Evolutionary conservation across 2,888 invertebrate species (phyloP).

Genomic region (Acanthoscelides obtectus): DNA sequence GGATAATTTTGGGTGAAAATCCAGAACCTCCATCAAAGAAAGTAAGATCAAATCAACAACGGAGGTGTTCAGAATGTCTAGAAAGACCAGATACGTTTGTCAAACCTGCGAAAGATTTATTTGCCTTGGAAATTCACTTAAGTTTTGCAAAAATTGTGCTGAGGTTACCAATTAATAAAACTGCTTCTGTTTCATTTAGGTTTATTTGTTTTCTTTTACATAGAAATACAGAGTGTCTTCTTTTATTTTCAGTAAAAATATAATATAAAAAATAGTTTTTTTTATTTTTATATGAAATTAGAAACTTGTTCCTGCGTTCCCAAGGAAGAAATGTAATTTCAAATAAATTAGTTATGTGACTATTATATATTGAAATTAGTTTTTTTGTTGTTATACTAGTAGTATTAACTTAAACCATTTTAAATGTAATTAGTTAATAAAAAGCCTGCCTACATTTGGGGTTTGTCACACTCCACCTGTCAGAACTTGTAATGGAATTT

Average conservation of each 20-base stretch:
- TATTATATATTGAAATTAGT: too few relatives aligned
- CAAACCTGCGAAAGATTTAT: slow-evolving; percentile 7
- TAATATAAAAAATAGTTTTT: too few relatives aligned
- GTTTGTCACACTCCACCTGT: not conserved
- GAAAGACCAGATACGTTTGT: too few relatives aligned
- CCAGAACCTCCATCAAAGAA: too few relatives aligned
- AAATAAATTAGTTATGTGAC: too few relatives aligned
- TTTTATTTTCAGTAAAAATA: too few relatives aligned
- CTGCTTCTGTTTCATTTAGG: not conserved
- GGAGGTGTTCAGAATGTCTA: slow-evolving; percentile 8
- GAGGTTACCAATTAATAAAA: not conserved
- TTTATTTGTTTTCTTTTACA: not conserved
- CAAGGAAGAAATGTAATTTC: too few relatives aligned
- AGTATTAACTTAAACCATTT: not conserved
- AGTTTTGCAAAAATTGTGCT: too few relatives aligned
- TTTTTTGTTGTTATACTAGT: not conserved
- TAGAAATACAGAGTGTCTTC: not conserved
- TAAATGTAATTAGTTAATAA: not conserved
- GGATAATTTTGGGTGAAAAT: too few relatives aligned
- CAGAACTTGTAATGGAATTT: too few relatives aligned
- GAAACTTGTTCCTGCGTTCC: too few relatives aligned
- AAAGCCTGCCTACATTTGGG: too few relatives aligned
- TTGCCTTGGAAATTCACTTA: not conserved
- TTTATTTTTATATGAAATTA: not conserved
- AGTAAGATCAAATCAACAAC: slow-evolving; percentile 8